Base-by-base conservation (phyloP, 2,797 vertebrate species). In the Meda fulgida region DNA sequence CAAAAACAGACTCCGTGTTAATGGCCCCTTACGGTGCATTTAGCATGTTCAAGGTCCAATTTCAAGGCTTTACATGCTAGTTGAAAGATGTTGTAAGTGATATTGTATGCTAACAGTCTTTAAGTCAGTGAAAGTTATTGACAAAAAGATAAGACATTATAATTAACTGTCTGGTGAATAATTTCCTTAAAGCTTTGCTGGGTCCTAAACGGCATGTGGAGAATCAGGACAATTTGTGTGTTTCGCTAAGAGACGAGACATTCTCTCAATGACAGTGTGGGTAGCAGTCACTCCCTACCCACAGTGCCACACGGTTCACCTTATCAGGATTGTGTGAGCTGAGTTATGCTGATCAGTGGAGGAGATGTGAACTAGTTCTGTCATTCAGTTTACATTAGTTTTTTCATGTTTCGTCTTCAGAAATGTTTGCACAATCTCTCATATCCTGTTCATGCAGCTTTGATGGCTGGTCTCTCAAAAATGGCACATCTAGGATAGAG, bases 241-340 rank as follows among this genome's bases (percentile, higher is more conserved):
- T 94, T 95, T 88, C 94, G 90, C 94, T 94, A 90, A 95, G 94
- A 93, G 95, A 95, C 1, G 91, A 95, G 90, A 89, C 92, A 23
- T 95, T 95, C 90, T 94, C 94, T 89, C 92, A 93, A 84, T 94
- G 91, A 93, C 84, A 31, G 60, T 55, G 21, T 40, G 58, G n/a
- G 53, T 66, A 67, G 63, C n/a, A 34, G 65, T 43, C 78, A 82
- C 31, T 76, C 65, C 75, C 69, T 77, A 81, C 83, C 83, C 76
- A 80, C 66, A 43, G 78, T 86, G 69, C 85, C 16, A 23, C 46
- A 51, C 9, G 36, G 81, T 84, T 84, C 69, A 77, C 46, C 67
- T 43, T 70, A 48, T 72, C 72, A 19, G 34, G 14, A 78, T 66
- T 26, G 43, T 38, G 23, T n/a, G 34, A 82, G 40, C 67, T 31